These are phyloP conservation scores for Zygaena filipendulae DNA, from an alignment of 2,888 invertebrate species.

Conservation along the genomic window DNA sequence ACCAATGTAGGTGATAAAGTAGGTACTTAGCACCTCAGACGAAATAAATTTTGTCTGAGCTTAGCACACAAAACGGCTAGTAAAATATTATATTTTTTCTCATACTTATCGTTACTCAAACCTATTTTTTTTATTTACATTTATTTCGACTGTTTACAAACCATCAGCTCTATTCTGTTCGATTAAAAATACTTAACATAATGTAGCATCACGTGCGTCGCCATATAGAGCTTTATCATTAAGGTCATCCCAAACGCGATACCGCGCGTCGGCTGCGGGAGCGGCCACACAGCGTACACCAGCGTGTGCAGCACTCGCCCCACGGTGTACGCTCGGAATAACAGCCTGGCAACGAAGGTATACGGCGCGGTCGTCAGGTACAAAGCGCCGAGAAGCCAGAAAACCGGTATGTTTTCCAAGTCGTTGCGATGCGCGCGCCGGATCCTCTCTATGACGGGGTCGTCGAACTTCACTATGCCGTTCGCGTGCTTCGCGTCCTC, in stretches of 20 bases:
- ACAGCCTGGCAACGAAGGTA: conserved; percentile 33
- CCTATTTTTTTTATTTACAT: too few relatives aligned
- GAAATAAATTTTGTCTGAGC: too few relatives aligned
- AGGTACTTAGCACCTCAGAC: too few relatives aligned
- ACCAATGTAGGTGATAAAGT: too few relatives aligned
- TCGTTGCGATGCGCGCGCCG: conserved; percentile 76
- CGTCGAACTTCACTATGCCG: conserved; percentile 43
- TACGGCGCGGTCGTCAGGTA: conserved; percentile 71
- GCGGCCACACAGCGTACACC: conserved; percentile 70
- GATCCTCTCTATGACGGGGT: conserved; percentile 38
- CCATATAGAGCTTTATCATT: conserved; percentile 43
- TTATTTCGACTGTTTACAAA: too few relatives aligned
- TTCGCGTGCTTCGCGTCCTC: conserved; percentile 35
- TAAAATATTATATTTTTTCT: too few relatives aligned
- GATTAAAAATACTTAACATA: too few relatives aligned
- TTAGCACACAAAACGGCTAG: too few relatives aligned
- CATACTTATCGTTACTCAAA: too few relatives aligned
- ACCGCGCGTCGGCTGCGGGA: conserved; percentile 67
- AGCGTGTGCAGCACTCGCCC: conserved; percentile 71
- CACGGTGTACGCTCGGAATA: conserved; percentile 62
- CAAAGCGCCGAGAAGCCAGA: conserved; percentile 68
- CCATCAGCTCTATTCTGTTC: too few relatives aligned
- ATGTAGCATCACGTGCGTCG: conserved; percentile 30
- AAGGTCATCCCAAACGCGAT: conserved; percentile 35
- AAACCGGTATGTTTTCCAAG: conserved; percentile 76